phyloP scores from a whole-genome alignment of 2,113 vertebrate species.

The Ochotona curzoniae region DNA sequence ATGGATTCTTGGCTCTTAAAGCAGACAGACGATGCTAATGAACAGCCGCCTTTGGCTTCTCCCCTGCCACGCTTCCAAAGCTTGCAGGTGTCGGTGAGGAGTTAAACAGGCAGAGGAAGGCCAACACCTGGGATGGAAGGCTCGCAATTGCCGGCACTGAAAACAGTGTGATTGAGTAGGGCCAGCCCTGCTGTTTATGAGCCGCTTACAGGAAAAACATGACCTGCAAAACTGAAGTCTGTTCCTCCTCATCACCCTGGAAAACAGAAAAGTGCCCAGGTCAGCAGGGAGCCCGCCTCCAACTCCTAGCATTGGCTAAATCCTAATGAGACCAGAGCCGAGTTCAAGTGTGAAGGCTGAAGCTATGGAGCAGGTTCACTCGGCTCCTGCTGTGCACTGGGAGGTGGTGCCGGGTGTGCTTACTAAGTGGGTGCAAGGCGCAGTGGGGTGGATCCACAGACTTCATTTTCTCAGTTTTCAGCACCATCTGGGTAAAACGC shows the following conservation, averaged over 20 bases:
- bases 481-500: rapidly evolving
- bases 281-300: neutral
- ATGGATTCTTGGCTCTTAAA: constrained; percentile 37
- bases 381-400: neutral
- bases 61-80: neutral
- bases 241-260: neutral
- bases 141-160: neutral
- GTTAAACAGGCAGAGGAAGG: constrained; percentile 32
- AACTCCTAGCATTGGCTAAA: neutral
- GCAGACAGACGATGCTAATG: neutral
- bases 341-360: neutral
- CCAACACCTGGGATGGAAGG: neutral
- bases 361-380: too few relatives aligned
- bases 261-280: too few relatives aligned
- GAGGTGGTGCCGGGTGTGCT: neutral
- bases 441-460: rapidly evolving
- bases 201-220: neutral
- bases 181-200: constrained; percentile 10
- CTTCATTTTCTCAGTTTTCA: neutral
- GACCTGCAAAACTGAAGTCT: neutral
- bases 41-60: neutral
- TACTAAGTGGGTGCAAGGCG: rapidly evolving
- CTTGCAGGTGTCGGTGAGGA: constrained; percentile 19
- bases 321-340: neutral
- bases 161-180: constrained; percentile 9